phyloP scores from a whole-genome alignment of 2,888 invertebrate species.

The Chaitophorus viminalis region DNA sequence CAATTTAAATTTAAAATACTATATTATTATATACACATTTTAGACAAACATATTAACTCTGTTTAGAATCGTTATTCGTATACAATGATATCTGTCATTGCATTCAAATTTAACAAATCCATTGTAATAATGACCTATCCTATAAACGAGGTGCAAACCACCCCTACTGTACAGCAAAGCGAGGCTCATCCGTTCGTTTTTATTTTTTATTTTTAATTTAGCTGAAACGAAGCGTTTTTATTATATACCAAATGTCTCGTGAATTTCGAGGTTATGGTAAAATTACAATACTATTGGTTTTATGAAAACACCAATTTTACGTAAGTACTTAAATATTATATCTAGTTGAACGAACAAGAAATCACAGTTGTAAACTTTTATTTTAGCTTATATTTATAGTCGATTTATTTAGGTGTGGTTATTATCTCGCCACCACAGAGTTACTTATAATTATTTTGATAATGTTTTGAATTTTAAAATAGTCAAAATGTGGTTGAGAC shows the following conservation, averaged over 20 bases:
- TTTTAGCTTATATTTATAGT: constrained; percentile 8
- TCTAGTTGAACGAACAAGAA: not conserved
- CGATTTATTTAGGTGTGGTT: not conserved
- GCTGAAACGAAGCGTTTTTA: not conserved
- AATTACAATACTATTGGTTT: not conserved
- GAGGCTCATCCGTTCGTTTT: too few species aligned
- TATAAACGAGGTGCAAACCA: too few species aligned
- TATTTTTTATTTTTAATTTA: not conserved
- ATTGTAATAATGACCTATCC: too few species aligned
- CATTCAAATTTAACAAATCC: too few species aligned
- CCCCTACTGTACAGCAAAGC: too few species aligned
- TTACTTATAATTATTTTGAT: constrained; percentile 21
- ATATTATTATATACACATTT: too few species aligned
- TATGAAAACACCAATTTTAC: not conserved
- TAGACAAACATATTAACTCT: too few species aligned
- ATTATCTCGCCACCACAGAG: not conserved
- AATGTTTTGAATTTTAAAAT: constrained; percentile 33
- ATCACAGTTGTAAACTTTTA: not conserved
- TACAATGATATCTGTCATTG: too few species aligned
- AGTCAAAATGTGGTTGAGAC: constrained; percentile 18
- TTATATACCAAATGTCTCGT: too few species aligned
- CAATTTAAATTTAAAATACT: too few species aligned
- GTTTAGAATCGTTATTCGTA: too few species aligned
- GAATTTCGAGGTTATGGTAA: not conserved
- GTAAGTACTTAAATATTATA: not conserved